Percentiles rank a stretch among this genome's conserved stretches.
Conservation (phyloP, 2,113 vertebrate species). For the Phasianus colchicus region DNA sequence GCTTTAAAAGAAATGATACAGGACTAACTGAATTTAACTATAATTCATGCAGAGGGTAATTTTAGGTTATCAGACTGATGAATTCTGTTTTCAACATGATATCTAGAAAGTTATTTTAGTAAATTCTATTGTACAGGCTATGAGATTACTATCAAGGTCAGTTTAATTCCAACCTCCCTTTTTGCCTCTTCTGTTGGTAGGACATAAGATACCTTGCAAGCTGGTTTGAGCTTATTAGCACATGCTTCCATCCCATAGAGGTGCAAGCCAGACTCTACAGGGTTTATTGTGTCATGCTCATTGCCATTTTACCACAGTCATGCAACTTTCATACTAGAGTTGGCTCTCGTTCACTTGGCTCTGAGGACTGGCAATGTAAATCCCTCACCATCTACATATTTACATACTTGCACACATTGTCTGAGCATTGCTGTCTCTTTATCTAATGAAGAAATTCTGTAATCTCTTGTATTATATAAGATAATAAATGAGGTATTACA, state of each 20-base stretch:
- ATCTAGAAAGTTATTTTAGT: neutral
- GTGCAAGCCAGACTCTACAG: slow-evolving; percentile 3
- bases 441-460: slow-evolving; percentile 39
- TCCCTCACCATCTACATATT: slow-evolving; percentile 27
- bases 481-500: slow-evolving; percentile 36
- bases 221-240: slow-evolving; percentile 23
- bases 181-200: neutral
- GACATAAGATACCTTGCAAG: neutral
- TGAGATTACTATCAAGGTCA: neutral
- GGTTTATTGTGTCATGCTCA: slow-evolving; percentile 45
- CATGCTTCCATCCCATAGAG: neutral
- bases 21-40: neutral
- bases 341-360: slow-evolving; percentile 50
- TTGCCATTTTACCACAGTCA: slow-evolving; percentile 57
- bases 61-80: neutral
- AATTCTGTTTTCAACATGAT: slow-evolving; percentile 1
- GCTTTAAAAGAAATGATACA: neutral
- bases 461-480: slow-evolving; percentile 34
- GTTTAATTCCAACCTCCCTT: neutral
- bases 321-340: slow-evolving; percentile 14
- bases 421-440: slow-evolving; percentile 30
- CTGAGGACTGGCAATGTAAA: neutral
- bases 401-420: slow-evolving; percentile 49
- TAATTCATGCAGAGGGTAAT: neutral
- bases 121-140: neutral